Conservation (phyloP, 2,888 invertebrate genomes). For the Mamestra brassicae region DNA sequence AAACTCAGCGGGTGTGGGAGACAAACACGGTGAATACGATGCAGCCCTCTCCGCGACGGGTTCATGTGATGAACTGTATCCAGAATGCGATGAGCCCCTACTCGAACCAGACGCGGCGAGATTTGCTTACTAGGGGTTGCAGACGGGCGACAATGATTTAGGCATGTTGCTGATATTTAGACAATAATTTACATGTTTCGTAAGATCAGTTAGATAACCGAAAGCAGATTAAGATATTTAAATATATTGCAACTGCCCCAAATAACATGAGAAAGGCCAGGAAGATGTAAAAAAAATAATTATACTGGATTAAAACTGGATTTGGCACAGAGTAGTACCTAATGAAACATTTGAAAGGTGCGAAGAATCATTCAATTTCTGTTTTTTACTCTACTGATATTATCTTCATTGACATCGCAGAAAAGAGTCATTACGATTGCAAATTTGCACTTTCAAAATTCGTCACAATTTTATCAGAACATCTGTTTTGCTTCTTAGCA, state of each 20-base stretch:
- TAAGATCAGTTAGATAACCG: not conserved
- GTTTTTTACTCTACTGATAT: too few species aligned
- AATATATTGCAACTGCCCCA: too few species aligned
- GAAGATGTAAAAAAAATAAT: not conserved
- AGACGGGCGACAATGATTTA: not conserved
- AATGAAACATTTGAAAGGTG: too few species aligned
- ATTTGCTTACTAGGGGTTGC: constrained; percentile 49
- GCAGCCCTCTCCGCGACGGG: constrained; percentile 73
- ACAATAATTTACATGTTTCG: not conserved
- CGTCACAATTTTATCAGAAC: too few species aligned
- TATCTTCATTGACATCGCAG: too few species aligned
- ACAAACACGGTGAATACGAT: constrained; percentile 79
- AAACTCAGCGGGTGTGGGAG: constrained; percentile 61
- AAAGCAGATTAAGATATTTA: not conserved
- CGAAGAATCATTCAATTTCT: too few species aligned
- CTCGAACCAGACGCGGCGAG: constrained; percentile 52
- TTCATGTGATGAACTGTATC: constrained; percentile 80
- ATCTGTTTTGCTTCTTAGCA: too few species aligned
- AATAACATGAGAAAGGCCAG: not conserved
- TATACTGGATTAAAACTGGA: too few species aligned
- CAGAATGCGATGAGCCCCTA: constrained; percentile 75
- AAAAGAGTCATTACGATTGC: too few species aligned
- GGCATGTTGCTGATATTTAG: not conserved
- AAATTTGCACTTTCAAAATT: not conserved
- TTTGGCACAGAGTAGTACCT: too few species aligned